These are phyloP conservation scores for Papilio glaucus DNA, from an alignment of 1,140 invertebrate genomes.

Conservation along the genomic window DNA sequence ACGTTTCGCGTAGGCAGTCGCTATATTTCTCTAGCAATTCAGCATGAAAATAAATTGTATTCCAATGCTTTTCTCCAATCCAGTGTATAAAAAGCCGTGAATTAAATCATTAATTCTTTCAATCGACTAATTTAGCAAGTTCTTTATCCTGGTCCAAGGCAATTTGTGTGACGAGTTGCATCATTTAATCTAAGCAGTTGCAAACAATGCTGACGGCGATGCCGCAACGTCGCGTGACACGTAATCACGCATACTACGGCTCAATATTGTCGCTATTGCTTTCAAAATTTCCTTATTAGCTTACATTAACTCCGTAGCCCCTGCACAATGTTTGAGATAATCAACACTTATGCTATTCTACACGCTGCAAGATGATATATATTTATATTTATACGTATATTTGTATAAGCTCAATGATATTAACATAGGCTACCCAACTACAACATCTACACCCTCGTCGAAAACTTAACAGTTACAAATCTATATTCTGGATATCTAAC, in stretches of 20 bases:
- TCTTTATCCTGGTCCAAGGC: slow-evolving; percentile 30
- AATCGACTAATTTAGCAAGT: slow-evolving; percentile 13
- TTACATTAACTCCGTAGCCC: background rate
- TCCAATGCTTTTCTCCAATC: no score
- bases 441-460: background rate
- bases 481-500: no score
- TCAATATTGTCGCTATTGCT: slow-evolving; percentile 28
- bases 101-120: slow-evolving; percentile 4
- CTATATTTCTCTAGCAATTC: no score
- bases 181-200: slow-evolving; percentile 31
- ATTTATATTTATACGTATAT: no score
- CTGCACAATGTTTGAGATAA: no score
- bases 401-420: no score
- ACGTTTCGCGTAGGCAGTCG: no score
- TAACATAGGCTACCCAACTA: no score
- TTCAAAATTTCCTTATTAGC: slow-evolving; percentile 17
- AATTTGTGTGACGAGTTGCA: slow-evolving; percentile 17
- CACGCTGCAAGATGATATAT: no score
- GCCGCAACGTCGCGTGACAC: slow-evolving; percentile 31
- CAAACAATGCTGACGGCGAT: slow-evolving; percentile 30
- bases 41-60: no score
- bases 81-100: background rate
- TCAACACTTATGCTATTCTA: no score
- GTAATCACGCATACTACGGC: background rate
- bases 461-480: background rate